These are phyloP conservation scores for Tachyglossus aculeatus DNA, from an alignment of 2,797 vertebrate species.

Conservation along the genomic window DNA sequence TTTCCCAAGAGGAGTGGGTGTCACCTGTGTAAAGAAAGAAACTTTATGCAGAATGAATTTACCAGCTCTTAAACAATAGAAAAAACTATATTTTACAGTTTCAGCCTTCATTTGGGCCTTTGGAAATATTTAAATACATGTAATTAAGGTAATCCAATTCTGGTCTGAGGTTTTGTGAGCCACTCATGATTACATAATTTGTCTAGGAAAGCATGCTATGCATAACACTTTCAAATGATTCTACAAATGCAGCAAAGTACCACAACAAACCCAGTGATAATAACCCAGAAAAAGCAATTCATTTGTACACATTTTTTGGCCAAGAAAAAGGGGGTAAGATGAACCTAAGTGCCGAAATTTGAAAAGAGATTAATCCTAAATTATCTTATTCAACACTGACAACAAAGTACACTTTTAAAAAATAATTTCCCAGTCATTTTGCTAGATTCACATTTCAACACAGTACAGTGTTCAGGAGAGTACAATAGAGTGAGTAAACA, in stretches of 20 bases:
- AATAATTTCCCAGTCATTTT: too few species aligned
- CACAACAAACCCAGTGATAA: not conserved
- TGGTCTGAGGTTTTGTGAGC: not conserved
- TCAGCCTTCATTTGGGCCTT: not conserved
- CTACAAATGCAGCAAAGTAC: not conserved
- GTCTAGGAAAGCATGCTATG: not conserved
- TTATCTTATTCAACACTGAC: too few species aligned
- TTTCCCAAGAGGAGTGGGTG: too few species aligned
- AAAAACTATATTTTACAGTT: not conserved
- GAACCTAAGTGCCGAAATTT: too few species aligned
- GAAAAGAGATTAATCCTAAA: too few species aligned
- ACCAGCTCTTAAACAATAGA: not conserved
- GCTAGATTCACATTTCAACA: too few species aligned
- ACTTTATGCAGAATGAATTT: not conserved
- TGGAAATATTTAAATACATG: conserved; percentile 11
- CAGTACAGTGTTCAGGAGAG: too few species aligned
- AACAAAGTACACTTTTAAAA: rapidly evolving
- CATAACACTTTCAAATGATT: conserved; percentile 3
- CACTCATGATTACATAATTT: conserved; percentile 18
- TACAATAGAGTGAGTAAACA: too few species aligned
- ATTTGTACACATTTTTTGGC: conserved; percentile 21
- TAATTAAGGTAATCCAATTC: not conserved
- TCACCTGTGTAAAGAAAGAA: conserved; percentile 2
- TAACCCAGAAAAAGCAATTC: not conserved
- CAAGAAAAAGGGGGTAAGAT: conserved; percentile 24